phyloP scores from a whole-genome alignment of 2,113 vertebrate species.

The Serinus canaria region DNA sequence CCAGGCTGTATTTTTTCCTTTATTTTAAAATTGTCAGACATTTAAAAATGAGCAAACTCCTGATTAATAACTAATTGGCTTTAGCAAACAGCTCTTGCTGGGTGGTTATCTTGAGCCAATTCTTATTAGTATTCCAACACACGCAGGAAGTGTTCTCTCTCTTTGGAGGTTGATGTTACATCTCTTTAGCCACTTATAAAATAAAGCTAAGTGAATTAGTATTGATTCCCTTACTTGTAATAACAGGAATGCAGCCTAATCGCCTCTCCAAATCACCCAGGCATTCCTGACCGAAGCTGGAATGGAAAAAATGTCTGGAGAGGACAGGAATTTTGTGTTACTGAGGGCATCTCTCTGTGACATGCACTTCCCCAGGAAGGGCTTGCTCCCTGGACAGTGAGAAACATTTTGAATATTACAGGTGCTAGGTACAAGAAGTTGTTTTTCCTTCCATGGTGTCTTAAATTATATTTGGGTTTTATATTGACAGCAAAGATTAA shows the following conservation, averaged over 20 bases:
- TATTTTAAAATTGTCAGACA: not conserved
- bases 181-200: slow-evolving; percentile 3
- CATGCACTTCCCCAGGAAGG: not conserved
- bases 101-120: not conserved
- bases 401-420: not conserved
- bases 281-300: not conserved
- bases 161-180: not conserved
- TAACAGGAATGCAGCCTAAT: not conserved
- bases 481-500: not conserved
- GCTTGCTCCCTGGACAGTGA: not conserved
- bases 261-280: not conserved
- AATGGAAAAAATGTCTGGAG: not conserved
- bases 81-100: not conserved
- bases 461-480: not conserved
- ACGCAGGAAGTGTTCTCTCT: not conserved
- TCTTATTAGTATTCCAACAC: not conserved
- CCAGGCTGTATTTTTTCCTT: not conserved
- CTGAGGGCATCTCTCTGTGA: not conserved
- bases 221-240: slow-evolving; percentile 35
- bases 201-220: slow-evolving; percentile 42
- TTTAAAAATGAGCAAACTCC: not conserved
- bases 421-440: not conserved
- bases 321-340: not conserved
- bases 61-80: slow-evolving; percentile 10
- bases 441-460: not conserved